These are phyloP conservation scores for Montipora cactus DNA, from an alignment of 64 coral and sea anemone species.

Conservation along the genomic window DNA sequence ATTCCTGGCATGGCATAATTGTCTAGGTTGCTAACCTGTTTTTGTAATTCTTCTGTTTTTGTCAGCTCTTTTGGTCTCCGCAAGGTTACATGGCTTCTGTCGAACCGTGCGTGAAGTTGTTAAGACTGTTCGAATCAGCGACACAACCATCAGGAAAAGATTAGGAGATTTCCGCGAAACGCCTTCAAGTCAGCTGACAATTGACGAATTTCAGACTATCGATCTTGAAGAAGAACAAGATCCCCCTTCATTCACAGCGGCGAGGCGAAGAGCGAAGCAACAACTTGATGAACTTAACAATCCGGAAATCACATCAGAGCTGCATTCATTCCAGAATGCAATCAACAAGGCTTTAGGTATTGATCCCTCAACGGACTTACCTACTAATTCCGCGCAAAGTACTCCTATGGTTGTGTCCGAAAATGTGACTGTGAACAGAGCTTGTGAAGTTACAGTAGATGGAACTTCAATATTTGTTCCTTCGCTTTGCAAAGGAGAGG, in stretches of 20 bases:
- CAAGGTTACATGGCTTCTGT: slow-evolving; percentile 90
- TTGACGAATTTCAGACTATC: slow-evolving; percentile 98
- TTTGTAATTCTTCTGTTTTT: neutral
- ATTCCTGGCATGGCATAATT: too few relatives aligned
- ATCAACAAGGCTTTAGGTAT: slow-evolving; percentile 88
- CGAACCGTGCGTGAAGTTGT: slow-evolving; percentile 95
- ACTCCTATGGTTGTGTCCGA: neutral
- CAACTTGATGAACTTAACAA: slow-evolving; percentile 89
- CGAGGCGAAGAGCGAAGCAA: slow-evolving; percentile 87
- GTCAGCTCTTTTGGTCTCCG: slow-evolving; percentile 88
- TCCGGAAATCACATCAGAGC: slow-evolving; percentile 81
- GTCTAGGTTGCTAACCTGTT: too few relatives aligned
- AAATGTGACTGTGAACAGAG: neutral
- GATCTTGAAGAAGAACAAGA: slow-evolving; percentile 99
- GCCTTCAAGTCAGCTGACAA: slow-evolving; percentile 95
- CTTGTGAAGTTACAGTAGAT: neutral
- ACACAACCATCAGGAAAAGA: slow-evolving; percentile 95
- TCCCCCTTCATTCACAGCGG: slow-evolving; percentile 94
- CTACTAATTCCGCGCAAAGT: neutral
- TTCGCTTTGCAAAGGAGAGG: neutral
- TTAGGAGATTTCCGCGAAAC: slow-evolving; percentile 92
- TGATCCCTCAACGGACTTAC: slow-evolving; percentile 7
- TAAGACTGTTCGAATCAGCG: slow-evolving; percentile 91
- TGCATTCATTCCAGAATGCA: slow-evolving; percentile 73
- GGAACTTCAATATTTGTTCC: slow-evolving; percentile 5